Base-by-base conservation (phyloP, 2,113 vertebrate species). In the Ophiodon elongatus region DNA sequence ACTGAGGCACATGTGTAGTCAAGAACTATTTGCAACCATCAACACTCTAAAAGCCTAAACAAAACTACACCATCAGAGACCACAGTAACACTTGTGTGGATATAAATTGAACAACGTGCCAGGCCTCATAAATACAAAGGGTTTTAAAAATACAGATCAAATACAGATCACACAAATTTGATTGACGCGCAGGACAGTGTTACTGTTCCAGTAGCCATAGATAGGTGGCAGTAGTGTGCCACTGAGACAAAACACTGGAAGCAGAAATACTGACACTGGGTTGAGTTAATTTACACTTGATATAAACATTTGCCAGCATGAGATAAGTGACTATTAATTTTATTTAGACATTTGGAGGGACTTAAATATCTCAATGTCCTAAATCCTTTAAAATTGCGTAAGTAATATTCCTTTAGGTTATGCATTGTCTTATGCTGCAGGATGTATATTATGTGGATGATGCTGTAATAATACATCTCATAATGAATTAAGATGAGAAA, bases 1-100 rank as follows among this genome's bases (percentile, higher is more conserved):
- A 92, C 84, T 59, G 89, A 90, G 92, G 92, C 92, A 93, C 89
- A 71, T 89, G 84, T 93, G 85, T 83, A 77, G 83, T 87, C 41
- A 31, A 65, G 1, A 82, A 79, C 68, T 88, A 86, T 88, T 71
- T 84, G 91, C 82, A 90, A 80, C 76, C 86, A 84, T 63, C 64
- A 80, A 87, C 73, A 71, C 31, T 79, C 73, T 67, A 83, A 84
- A 84, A 87, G 56, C 66, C 81, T 82, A 75, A 86, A 80, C 78
- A 83, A 69, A 91, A 74, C 82, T 71, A 82, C 87, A 89, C 56
- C 23, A 37, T 80, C 76, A 47, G 77, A 84, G 82, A 93, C 82
- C 87, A 89, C 77, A 82, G 68, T 39, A 80, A 91, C 76, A 89
- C 68, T 79, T 63, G 68, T 83, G 80, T 87, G 79, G 80, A 78